Conservation (phyloP, 2,797 vertebrate species). For the Gymnothorax reevesii region DNA sequence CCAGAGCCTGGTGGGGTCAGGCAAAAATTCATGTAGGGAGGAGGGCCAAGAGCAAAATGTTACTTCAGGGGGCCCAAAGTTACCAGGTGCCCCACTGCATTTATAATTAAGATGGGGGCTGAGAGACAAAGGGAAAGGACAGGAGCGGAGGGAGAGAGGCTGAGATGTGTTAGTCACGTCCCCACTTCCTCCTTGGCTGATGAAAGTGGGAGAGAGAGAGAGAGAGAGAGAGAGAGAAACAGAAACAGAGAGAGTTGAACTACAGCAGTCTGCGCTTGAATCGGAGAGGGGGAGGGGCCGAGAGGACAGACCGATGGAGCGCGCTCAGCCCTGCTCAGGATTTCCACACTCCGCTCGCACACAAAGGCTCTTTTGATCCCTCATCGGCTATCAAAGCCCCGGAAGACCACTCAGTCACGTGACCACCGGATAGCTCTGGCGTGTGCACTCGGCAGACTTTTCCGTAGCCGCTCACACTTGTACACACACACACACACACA, state of each 20-base stretch:
- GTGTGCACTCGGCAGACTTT: not conserved
- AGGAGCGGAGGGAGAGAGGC: too few relatives aligned
- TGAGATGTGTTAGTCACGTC: too few relatives aligned
- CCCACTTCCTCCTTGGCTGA: too few relatives aligned
- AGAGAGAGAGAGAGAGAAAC: not conserved
- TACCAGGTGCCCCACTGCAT: too few relatives aligned
- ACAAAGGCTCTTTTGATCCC: slow-evolving; percentile 68
- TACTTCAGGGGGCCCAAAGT: too few relatives aligned
- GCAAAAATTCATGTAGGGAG: too few relatives aligned
- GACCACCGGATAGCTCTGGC: slow-evolving; percentile 35
- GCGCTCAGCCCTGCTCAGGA: slow-evolving; percentile 44
- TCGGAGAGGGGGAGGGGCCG: not conserved
- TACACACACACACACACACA: slow-evolving; percentile 26
- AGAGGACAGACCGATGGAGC: slow-evolving; percentile 40
- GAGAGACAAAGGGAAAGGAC: not conserved
- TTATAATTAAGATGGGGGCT: too few relatives aligned
- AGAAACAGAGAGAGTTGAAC: slow-evolving; percentile 31
- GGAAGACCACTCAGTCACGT: slow-evolving; percentile 53
- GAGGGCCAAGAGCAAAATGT: too few relatives aligned
- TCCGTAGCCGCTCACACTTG: slow-evolving; percentile 26
- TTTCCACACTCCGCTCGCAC: slow-evolving; percentile 54
- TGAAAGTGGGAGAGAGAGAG: not conserved
- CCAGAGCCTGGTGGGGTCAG: too few relatives aligned
- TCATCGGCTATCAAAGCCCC: slow-evolving; percentile 46
- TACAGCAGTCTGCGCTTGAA: slow-evolving; percentile 18